Conservation (phyloP, 2,797 vertebrate species). For the Xenopus petersii region DNA sequence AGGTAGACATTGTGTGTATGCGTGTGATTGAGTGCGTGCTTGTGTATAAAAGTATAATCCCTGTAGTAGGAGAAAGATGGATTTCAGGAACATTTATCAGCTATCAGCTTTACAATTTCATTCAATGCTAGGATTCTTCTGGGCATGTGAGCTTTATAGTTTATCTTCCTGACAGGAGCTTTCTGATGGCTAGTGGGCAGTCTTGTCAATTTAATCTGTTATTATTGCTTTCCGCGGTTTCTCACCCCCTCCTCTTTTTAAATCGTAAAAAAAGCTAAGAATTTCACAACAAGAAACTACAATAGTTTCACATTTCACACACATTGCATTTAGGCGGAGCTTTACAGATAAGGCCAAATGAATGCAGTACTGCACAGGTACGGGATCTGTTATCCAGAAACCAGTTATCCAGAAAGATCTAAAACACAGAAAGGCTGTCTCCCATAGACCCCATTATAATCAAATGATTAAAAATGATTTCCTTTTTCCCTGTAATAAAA, state of each 20-base stretch:
- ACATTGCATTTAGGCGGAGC: background rate
- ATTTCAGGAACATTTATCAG: conserved; percentile 55
- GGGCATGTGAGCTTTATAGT: conserved; percentile 75
- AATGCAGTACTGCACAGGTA: background rate
- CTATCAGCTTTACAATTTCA: conserved; percentile 78
- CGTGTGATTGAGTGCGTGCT: no score
- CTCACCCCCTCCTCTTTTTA: background rate
- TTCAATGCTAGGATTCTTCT: conserved; percentile 73
- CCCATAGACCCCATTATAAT: no score
- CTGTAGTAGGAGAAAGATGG: conserved; percentile 72
- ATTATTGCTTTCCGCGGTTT: conserved; percentile 21
- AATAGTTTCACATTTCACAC: conserved; percentile 1
- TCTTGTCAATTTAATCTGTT: conserved; percentile 69
- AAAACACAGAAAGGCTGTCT: no score
- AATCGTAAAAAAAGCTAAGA: conserved; percentile 8
- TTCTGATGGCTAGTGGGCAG: conserved; percentile 70
- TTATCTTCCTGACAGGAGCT: conserved; percentile 75
- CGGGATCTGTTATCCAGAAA: no score
- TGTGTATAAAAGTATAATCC: conserved; percentile 70
- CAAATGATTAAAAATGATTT: no score
- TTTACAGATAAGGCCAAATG: background rate
- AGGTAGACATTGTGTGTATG: conserved; percentile 54
- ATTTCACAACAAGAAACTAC: conserved; percentile 18
- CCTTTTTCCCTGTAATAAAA: no score
- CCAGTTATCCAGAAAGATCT: no score